A percentile compares a stretch with the other conserved stretches of the same genome.
Conservation (phyloP, 1,140 invertebrate genomes). For the Pachypeltis micranthus region DNA sequence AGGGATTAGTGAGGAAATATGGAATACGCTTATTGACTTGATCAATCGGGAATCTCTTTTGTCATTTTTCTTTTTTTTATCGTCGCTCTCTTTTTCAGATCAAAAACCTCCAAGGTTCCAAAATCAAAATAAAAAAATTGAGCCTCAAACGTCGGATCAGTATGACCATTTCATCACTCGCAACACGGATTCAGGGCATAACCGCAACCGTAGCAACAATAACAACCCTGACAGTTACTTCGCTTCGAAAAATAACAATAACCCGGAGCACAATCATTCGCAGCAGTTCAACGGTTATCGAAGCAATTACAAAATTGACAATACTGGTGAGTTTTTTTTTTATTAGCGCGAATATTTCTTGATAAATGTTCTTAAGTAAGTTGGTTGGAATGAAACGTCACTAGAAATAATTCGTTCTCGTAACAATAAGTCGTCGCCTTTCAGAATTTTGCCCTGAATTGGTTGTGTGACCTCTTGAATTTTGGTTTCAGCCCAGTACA, state of each 20-base stretch:
- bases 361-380: too few relatives aligned
- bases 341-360: too few relatives aligned
- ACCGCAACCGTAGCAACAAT: constrained; percentile 4
- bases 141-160: constrained; percentile 1
- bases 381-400: too few relatives aligned
- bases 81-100: constrained; percentile 21
- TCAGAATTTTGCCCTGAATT: too few relatives aligned
- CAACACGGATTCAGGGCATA: constrained; percentile 3
- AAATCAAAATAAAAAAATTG: constrained; percentile 22
- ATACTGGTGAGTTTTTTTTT: constrained; percentile 9
- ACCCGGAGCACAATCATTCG: not conserved
- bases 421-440: not conserved
- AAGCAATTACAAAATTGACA: constrained; percentile 18
- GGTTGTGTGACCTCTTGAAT: too few relatives aligned
- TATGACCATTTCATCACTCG: constrained; percentile 16
- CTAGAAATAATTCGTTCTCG: not conserved
- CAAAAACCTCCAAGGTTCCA: constrained; percentile 41
- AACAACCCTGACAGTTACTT: constrained; percentile 14
- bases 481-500: not conserved
- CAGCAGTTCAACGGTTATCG: constrained; percentile 13
- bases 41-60: too few relatives aligned
- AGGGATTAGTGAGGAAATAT: too few relatives aligned
- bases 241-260: constrained; percentile 1
- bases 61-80: not conserved
- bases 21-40: too few relatives aligned